These are phyloP conservation scores for Illadopsis cleaveri DNA, from an alignment of 2,113 vertebrate genomes.

Conservation along the genomic window DNA sequence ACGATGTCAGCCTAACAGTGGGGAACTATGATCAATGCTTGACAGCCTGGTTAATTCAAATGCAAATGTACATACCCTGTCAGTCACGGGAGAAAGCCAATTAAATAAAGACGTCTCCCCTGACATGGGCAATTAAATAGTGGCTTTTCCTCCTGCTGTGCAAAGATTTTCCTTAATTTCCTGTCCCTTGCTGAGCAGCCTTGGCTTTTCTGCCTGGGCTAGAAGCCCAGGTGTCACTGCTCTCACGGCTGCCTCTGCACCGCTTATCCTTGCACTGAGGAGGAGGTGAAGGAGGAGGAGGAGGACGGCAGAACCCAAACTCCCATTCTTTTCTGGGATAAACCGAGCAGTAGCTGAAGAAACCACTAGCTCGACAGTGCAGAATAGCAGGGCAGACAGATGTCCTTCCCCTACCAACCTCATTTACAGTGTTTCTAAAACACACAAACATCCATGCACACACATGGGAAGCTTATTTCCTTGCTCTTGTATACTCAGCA, in stretches of 20 bases:
- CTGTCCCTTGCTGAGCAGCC: background rate
- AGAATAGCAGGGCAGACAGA: background rate
- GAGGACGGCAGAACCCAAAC: background rate
- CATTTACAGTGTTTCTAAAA: background rate
- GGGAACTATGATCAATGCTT: background rate
- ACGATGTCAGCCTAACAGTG: background rate
- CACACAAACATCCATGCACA: background rate
- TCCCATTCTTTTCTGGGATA: background rate
- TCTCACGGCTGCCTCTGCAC: background rate
- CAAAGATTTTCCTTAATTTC: slow-evolving; percentile 2
- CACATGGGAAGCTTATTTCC: background rate
- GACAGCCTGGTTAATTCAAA: slow-evolving; percentile 39
- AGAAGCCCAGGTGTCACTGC: background rate
- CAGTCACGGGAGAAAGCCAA: slow-evolving; percentile 10
- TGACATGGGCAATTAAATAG: slow-evolving; percentile 47
- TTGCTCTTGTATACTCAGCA: background rate
- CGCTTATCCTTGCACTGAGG: background rate
- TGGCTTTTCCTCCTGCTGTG: background rate
- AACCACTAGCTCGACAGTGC: background rate
- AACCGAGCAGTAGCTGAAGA: background rate
- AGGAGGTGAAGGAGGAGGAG: background rate
- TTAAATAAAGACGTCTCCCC: slow-evolving; percentile 34
- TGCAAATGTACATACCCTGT: slow-evolving; percentile 13
- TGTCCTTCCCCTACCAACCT: background rate
- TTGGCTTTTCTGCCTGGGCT: background rate